Evolutionary conservation across 2,888 invertebrate genomes (phyloP).

Genomic region (Calliscelio sp.): DNA sequence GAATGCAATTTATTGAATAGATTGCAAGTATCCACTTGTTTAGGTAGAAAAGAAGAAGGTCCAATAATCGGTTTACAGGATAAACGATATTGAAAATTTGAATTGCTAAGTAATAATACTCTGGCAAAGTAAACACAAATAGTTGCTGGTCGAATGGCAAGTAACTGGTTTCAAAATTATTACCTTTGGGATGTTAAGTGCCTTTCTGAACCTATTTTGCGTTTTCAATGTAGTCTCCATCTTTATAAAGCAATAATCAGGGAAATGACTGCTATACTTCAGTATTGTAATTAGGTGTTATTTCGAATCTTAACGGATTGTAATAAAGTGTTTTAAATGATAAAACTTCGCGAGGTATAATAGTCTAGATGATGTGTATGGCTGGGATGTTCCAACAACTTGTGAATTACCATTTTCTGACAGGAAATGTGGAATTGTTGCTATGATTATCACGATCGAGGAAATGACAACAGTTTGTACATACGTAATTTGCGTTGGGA

Average conservation of each 20-base stretch:
- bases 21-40: no score
- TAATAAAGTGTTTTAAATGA: constrained; percentile 18
- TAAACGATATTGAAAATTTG: constrained; percentile 35
- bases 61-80: no score
- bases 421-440: constrained; percentile 44
- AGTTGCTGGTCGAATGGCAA: constrained; percentile 29
- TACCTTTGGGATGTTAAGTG: constrained; percentile 51
- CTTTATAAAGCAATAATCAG: constrained; percentile 35
- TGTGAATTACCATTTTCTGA: constrained; percentile 33
- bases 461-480: constrained; percentile 42
- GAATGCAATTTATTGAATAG: no score
- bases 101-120: constrained; percentile 34
- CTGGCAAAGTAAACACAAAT: constrained; percentile 50
- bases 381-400: background rate
- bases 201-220: background rate
- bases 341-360: background rate
- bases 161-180: constrained; percentile 55
- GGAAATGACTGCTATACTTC: constrained; percentile 19
- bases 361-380: no score
- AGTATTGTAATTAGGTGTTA: constrained; percentile 46
- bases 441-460: constrained; percentile 45
- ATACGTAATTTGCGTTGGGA: constrained; percentile 17
- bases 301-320: constrained; percentile 31
- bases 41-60: no score
- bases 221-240: constrained; percentile 19